Evolutionary conservation across 2,113 vertebrate species (phyloP).

Genomic region (Chamaea fasciata): DNA sequence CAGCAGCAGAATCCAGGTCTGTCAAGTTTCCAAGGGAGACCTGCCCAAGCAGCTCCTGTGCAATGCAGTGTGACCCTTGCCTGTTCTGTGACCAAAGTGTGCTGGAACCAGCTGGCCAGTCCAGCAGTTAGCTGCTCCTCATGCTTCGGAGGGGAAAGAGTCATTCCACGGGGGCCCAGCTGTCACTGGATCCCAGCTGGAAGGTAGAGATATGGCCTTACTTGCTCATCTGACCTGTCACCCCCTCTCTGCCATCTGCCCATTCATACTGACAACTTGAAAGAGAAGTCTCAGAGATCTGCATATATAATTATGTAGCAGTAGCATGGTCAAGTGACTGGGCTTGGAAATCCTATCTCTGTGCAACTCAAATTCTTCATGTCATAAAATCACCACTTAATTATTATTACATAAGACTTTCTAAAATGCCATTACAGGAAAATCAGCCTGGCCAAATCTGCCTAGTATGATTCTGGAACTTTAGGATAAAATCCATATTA

Average conservation of each 20-base stretch:
- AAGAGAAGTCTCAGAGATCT: background rate
- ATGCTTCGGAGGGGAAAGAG: background rate
- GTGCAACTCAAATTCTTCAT: background rate
- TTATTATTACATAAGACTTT: background rate
- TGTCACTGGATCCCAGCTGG: background rate
- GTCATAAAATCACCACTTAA: background rate
- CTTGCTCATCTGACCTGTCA: background rate
- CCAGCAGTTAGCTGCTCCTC: background rate
- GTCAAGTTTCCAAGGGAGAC: rapidly evolving
- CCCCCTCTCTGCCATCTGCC: background rate
- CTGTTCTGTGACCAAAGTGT: background rate
- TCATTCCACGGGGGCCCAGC: background rate
- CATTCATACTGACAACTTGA: background rate
- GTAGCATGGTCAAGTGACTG: background rate
- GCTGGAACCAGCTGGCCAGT: background rate
- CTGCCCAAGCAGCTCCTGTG: background rate
- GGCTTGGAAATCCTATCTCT: background rate
- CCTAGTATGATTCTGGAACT: background rate
- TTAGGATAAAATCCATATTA: background rate
- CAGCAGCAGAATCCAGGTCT: background rate
- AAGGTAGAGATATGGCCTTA: background rate
- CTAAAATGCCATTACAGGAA: background rate
- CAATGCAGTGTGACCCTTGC: background rate
- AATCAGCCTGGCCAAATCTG: background rate
- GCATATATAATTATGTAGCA: background rate